Conservation (phyloP, 2,113 vertebrate genomes). For the Salminus brasiliensis region DNA sequence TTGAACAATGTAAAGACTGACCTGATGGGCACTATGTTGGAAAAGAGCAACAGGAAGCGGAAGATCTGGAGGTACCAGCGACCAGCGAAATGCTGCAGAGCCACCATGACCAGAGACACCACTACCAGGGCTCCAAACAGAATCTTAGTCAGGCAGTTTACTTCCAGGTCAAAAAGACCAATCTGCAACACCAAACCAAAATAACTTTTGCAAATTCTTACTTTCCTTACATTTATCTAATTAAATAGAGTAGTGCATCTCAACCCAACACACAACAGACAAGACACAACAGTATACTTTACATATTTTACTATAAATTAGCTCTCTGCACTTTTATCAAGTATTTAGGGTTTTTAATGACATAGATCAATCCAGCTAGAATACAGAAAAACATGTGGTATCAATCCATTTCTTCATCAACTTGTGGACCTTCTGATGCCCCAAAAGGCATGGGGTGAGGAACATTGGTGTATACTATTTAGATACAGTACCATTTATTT, state of each 20-base stretch:
- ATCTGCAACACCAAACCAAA: slow-evolving; percentile 75
- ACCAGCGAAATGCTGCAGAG: slow-evolving; percentile 94
- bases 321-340: not conserved
- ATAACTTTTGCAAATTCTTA: not conserved
- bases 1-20: slow-evolving; percentile 54
- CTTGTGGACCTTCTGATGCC: not conserved
- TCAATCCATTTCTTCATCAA: too few relatives aligned
- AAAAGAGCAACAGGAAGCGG: slow-evolving; percentile 94
- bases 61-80: slow-evolving; percentile 98
- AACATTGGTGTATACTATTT: not conserved
- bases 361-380: not conserved
- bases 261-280: not conserved
- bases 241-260: not conserved
- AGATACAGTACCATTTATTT: too few relatives aligned
- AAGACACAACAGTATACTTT: too few relatives aligned
- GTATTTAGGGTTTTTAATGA: not conserved
- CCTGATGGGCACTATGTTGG: slow-evolving; percentile 98
- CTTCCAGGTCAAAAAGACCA: slow-evolving; percentile 95
- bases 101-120: slow-evolving; percentile 96
- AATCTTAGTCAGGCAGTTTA: slow-evolving; percentile 97
- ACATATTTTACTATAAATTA: not conserved
- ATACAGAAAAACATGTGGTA: not conserved
- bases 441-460: not conserved
- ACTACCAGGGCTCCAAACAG: slow-evolving; percentile 92
- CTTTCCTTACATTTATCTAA: not conserved